Base-by-base conservation (phyloP, 2,797 vertebrate species). In the Xiphophorus birchmanni region DNA sequence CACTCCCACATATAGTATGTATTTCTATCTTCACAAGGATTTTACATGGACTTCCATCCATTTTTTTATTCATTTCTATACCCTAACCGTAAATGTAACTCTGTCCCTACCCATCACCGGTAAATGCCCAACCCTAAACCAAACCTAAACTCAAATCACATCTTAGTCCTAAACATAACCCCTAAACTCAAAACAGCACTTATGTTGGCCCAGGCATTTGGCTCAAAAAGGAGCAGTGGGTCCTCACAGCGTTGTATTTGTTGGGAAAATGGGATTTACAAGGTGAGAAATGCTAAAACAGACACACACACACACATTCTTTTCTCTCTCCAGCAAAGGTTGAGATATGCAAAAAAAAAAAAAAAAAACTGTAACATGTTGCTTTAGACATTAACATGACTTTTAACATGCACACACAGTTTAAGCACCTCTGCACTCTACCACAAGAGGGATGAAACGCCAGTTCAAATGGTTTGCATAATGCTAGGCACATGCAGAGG, bases 381-480 rank as follows among this genome's bases (percentile, higher is more conserved):
- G 81, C 84, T 90, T 84, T 83, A 90, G 77, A 90, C 80, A 78
- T 80, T 81, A 85, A 65, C 73, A 87, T 80, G 77, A 80, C 80
- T 90, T 81, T 52, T 80, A 48, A 82, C 44, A 47, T 77, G 71
- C 63, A 67, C 2, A 8, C 29, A 10, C 63, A 76, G 75, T 54
- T 42, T 77, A 87, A 82, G 86, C 77, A 87, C 79, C 82, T 76
- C 82, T 79, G 84, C n/a, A 75, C 76, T 82, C 69, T 67, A 54
- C 77, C 76, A 77, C 80, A 79, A 83, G 87, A 87, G 82, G 92
- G 94, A 95, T 93, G 88, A 92, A 90, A 86, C 48, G 77, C 81
- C 88, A 91, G 91, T 94, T 91, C 86, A 91, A 93, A 91, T 88
- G 86, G 84, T 94, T 93, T 93, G 92, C 87, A 91, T 92, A 94